Percentiles rank a stretch among this genome's conserved stretches.
Evolutionary conservation across 2,888 invertebrate species (phyloP).

Genomic region (Acheta domesticus): DNA sequence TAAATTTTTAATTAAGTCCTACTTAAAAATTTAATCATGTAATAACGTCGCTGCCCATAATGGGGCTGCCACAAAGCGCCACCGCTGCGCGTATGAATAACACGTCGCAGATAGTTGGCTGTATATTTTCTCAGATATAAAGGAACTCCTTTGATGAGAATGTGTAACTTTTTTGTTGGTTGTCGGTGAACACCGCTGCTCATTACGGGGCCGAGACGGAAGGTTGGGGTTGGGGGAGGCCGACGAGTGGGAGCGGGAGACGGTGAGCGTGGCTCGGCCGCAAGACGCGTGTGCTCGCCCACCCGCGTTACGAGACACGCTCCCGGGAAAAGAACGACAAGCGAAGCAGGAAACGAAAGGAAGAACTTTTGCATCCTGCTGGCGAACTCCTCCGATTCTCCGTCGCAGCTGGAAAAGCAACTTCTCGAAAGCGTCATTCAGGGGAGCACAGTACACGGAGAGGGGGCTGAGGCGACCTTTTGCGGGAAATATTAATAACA

Average conservation of each 20-base stretch:
- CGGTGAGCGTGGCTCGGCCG: not conserved
- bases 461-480: too few species aligned
- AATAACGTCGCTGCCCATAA: not conserved
- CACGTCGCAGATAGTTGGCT: not conserved
- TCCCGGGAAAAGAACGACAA: too few species aligned
- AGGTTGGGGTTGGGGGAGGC: too few species aligned
- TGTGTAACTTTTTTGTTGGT: not conserved
- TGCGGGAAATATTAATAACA: too few species aligned
- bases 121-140: not conserved
- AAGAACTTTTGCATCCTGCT: too few species aligned
- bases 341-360: too few species aligned
- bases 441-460: too few species aligned
- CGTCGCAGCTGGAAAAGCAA: too few species aligned
- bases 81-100: not conserved
- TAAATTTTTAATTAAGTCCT: not conserved
- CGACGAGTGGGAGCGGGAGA: too few species aligned
- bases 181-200: not conserved
- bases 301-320: not conserved
- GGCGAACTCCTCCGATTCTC: too few species aligned
- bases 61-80: too few species aligned
- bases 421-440: too few species aligned
- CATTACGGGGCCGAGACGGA: not conserved
- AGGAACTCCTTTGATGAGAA: not conserved
- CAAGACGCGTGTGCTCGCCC: not conserved
- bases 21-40: conserved; percentile 1